Conservation (phyloP, 2,888 invertebrate genomes). For the Lithodes maja region DNA sequence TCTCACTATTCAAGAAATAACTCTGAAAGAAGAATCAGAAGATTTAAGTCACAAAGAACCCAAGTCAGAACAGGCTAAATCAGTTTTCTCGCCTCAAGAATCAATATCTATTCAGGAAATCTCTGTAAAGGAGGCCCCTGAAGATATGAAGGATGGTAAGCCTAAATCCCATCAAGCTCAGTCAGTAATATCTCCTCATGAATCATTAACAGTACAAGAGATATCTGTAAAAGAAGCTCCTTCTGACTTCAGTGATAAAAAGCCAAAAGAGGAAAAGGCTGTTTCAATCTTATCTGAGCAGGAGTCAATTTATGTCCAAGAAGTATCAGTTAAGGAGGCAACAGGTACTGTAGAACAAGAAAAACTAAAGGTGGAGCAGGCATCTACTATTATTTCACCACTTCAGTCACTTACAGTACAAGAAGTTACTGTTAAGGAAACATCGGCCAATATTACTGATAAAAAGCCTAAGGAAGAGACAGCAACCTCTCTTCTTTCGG, state of each 20-base stretch:
- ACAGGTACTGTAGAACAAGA: conserved; percentile 23
- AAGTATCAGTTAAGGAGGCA: conserved; percentile 35
- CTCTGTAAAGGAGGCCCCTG: conserved; percentile 41
- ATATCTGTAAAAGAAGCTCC: conserved; percentile 45
- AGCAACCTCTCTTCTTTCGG: conserved; percentile 72
- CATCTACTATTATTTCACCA: conserved; percentile 25
- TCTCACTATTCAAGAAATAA: conserved; percentile 71
- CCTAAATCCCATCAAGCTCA: conserved; percentile 33
- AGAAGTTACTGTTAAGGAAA: conserved; percentile 53
- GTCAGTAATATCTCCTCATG: conserved; percentile 36
- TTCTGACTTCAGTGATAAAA: conserved; percentile 49
- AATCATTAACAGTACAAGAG: conserved; percentile 41
- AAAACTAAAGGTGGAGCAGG: conserved; percentile 45
- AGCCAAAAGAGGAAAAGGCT: conserved; percentile 69
- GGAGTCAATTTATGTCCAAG: conserved; percentile 40
- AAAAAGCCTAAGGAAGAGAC: conserved; percentile 71
- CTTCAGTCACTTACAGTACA: conserved; percentile 55
- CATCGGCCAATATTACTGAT: conserved; percentile 42
- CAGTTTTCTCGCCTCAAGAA: conserved; percentile 29
- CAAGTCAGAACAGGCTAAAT: conserved; percentile 34
- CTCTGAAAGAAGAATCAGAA: conserved; percentile 49
- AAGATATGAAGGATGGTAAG: conserved; percentile 24
- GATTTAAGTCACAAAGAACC: conserved; percentile 39
- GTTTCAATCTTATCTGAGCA: conserved; percentile 68
- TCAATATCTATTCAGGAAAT: conserved; percentile 33